A percentile compares a stretch with the other conserved stretches of the same genome.
Evolutionary conservation across 2,888 invertebrate species (phyloP).

Genomic region (Sminthurides aquaticus): DNA sequence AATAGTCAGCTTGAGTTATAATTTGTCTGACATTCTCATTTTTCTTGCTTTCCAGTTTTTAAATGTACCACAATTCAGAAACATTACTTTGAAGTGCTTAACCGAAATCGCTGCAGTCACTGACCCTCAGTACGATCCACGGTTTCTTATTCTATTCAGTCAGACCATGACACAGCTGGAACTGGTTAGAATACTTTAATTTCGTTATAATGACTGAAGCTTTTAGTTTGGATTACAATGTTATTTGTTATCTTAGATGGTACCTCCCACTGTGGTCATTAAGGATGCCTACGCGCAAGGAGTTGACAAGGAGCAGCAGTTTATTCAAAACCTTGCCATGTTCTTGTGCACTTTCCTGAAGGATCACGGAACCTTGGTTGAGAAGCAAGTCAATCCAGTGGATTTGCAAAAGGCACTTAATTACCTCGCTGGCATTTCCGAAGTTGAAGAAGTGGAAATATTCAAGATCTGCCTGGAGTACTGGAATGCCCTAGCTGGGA

Average conservation of each 20-base stretch:
- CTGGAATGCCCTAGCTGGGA: conserved; percentile 89
- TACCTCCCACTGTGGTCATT: conserved; percentile 85
- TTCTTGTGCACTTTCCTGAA: conserved; percentile 94
- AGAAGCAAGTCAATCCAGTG: conserved; percentile 69
- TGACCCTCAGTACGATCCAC: conserved; percentile 78
- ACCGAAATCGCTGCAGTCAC: conserved; percentile 95
- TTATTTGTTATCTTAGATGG: conserved; percentile 55
- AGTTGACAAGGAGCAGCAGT: conserved; percentile 93
- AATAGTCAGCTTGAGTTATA: no score
- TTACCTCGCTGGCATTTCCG: conserved; percentile 84
- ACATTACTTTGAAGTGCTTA: conserved; percentile 94
- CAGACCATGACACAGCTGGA: conserved; percentile 89
- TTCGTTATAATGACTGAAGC: not conserved
- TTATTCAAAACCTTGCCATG: conserved; percentile 95
- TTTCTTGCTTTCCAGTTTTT: conserved; percentile 61
- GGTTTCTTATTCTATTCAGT: conserved; percentile 80
- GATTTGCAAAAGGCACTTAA: conserved; percentile 73
- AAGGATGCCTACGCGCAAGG: conserved; percentile 88
- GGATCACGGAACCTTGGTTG: conserved; percentile 84
- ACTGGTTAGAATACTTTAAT: conserved; percentile 48
- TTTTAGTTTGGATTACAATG: not conserved
- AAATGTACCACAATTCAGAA: conserved; percentile 93
- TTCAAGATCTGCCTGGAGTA: conserved; percentile 99
- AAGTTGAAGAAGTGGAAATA: conserved; percentile 98
- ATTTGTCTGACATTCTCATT: not conserved